phyloP scores from a whole-genome alignment of 2,797 vertebrate genomes.

The Eospalax fontanierii region DNA sequence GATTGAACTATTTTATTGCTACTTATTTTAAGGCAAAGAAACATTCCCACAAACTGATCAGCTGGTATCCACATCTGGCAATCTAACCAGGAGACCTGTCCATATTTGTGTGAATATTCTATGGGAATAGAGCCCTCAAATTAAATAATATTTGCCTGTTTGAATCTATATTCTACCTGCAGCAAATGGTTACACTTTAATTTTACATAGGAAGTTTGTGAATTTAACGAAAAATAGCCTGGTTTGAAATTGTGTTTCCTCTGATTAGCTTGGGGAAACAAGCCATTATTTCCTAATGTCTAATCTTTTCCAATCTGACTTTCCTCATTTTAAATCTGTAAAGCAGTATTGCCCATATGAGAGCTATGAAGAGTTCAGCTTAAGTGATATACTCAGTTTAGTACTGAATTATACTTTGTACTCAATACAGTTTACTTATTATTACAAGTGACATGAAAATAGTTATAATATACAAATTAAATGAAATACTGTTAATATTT shows the following conservation, averaged over 20 bases:
- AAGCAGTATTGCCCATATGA: not conserved
- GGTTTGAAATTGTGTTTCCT: not conserved
- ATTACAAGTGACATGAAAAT: not conserved
- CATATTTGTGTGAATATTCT: not conserved
- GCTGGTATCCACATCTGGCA: not conserved
- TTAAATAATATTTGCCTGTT: not conserved
- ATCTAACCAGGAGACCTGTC: not conserved
- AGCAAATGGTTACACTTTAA: not conserved
- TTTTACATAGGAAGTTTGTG: not conserved
- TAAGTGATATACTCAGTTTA: conserved; percentile 32
- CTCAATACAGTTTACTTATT: not conserved
- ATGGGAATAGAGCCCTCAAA: not conserved
- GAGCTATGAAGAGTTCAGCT: not conserved
- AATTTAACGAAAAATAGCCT: not conserved
- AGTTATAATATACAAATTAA: conserved; percentile 44
- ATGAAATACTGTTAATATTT: not conserved
- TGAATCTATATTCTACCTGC: not conserved
- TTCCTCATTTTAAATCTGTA: conserved; percentile 42
- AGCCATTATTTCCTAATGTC: not conserved
- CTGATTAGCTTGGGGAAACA: not conserved
- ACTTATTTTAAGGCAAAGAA: not conserved
- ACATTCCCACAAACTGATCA: not conserved
- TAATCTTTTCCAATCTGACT: not conserved
- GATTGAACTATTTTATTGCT: not conserved
- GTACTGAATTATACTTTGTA: not conserved